phyloP scores from a whole-genome alignment of 2,113 vertebrate genomes.

The Erythrocebus patas region DNA sequence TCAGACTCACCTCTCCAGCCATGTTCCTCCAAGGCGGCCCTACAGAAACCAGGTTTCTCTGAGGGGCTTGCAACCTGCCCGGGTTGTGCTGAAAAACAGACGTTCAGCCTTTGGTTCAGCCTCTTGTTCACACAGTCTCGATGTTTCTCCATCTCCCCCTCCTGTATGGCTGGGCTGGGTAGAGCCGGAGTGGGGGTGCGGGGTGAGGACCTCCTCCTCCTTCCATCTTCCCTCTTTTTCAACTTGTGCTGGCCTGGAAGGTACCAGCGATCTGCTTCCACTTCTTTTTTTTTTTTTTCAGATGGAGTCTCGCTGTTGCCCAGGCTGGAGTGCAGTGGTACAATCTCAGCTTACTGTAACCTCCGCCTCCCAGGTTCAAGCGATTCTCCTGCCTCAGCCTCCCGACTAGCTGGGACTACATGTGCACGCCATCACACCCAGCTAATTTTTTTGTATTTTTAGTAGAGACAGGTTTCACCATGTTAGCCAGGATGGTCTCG shows the following conservation, averaged over 20 bases:
- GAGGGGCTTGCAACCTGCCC: not conserved
- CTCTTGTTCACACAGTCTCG: rapidly evolving
- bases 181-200: not conserved
- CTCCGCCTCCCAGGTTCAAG: no score
- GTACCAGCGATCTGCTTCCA: not conserved
- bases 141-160: not conserved
- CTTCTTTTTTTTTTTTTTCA: not conserved
- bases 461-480: no score
- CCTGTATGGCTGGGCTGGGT: not conserved
- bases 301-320: no score
- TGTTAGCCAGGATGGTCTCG: no score
- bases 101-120: not conserved
- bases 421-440: no score
- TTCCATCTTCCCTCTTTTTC: not conserved
- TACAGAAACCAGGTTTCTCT: not conserved
- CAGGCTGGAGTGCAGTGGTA: no score
- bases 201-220: not conserved
- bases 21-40: not conserved
- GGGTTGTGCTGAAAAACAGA: not conserved
- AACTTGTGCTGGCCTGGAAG: not conserved
- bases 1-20: rapidly evolving
- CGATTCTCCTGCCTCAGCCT: no score
- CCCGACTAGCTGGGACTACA: no score
- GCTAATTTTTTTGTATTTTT: no score
- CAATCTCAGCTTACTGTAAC: no score